These are phyloP conservation scores for Nipponacmea schrenckii DNA, from an alignment of 2,888 invertebrate genomes.

Conservation along the genomic window DNA sequence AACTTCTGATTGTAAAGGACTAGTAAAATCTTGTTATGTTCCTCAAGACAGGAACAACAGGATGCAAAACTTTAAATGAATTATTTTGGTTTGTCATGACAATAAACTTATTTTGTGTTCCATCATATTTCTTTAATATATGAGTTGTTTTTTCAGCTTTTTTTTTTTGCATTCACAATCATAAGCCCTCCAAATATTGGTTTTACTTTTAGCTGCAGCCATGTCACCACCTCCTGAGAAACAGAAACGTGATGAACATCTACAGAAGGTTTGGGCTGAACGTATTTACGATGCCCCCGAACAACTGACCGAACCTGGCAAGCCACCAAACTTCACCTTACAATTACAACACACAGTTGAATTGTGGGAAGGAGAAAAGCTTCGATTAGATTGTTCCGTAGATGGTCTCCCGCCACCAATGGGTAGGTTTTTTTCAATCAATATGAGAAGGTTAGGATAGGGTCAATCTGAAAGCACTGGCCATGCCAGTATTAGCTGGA, in stretches of 20 bases:
- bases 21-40: not conserved
- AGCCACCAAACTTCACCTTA: slow-evolving; percentile 54
- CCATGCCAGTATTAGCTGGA: no score
- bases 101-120: no score
- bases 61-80: not conserved
- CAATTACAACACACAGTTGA: slow-evolving; percentile 57
- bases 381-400: slow-evolving; percentile 58
- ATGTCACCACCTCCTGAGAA: slow-evolving; percentile 37
- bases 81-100: not conserved
- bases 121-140: no score
- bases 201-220: slow-evolving; percentile 20
- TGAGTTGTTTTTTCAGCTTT: no score
- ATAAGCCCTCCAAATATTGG: no score
- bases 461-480: no score
- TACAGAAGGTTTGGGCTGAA: slow-evolving; percentile 22
- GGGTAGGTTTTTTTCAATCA: slow-evolving; percentile 47
- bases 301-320: slow-evolving; percentile 35
- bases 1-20: not conserved
- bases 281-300: slow-evolving; percentile 22
- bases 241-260: slow-evolving; percentile 31
- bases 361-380: slow-evolving; percentile 59
- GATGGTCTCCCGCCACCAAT: slow-evolving; percentile 61
- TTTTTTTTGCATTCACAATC: no score
- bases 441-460: no score
- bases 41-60: not conserved